Percentiles rank a stretch among this genome's conserved stretches.
Conservation (phyloP, 2,113 vertebrate genomes). For the Pipra filicauda region DNA sequence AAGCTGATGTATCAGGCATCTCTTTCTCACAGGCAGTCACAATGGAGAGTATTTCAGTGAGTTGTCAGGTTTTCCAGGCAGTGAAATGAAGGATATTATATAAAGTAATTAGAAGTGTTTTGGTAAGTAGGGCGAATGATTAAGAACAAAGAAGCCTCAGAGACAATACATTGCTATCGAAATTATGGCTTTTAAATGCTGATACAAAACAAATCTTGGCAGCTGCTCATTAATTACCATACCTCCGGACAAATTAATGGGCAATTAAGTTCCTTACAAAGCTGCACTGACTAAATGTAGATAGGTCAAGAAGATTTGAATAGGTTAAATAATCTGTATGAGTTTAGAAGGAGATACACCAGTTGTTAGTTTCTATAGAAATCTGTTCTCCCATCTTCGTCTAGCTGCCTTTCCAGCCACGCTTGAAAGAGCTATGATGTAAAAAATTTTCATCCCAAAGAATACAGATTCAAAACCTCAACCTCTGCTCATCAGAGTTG, state of each 20-base stretch:
- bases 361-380: not conserved
- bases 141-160: slow-evolving; percentile 4
- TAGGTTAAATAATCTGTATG: not conserved
- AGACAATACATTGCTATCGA: not conserved
- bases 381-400: not conserved
- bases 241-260: not conserved
- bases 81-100: not conserved
- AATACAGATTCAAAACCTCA: not conserved
- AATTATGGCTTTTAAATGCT: not conserved
- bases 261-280: not conserved
- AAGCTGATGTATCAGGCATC: not conserved
- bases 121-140: not conserved
- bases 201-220: not conserved
- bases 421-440: not conserved
- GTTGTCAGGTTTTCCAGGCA: not conserved
- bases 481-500: not conserved
- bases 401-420: not conserved
- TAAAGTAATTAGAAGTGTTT: not conserved
- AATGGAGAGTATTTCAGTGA: not conserved
- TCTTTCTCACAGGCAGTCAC: not conserved
- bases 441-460: not conserved
- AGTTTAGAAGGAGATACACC: not conserved
- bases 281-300: not conserved
- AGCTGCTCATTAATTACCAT: not conserved
- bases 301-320: not conserved